Percentiles rank a stretch among this genome's conserved stretches.
phyloP scores from a whole-genome alignment of 1,140 invertebrate species.

The Drosophila auraria region DNA sequence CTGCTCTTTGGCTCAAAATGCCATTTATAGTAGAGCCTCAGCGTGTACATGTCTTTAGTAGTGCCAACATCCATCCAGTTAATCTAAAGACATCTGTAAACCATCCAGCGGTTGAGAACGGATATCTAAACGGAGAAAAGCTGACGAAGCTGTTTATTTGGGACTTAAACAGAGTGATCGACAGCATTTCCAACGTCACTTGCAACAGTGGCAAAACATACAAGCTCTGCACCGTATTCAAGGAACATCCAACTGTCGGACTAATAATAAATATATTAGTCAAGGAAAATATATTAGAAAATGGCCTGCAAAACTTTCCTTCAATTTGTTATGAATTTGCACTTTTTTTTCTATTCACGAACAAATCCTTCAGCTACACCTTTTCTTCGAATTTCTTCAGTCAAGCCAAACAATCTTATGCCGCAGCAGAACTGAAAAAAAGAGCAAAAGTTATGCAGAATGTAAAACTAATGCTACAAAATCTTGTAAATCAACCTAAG shows the following conservation, averaged over 20 bases:
- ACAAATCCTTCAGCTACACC: background rate
- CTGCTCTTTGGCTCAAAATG: too few species aligned
- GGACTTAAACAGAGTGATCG: constrained; percentile 5
- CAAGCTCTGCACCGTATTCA: background rate
- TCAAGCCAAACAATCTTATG: background rate
- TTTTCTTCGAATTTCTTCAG: accelerated
- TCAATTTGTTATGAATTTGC: background rate
- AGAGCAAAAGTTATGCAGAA: accelerated
- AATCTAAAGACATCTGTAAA: too few species aligned
- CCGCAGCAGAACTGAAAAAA: background rate
- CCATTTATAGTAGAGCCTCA: too few species aligned
- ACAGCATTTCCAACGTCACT: background rate
- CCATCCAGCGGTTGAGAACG: background rate
- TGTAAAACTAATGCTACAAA: background rate
- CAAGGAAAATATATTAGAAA: too few species aligned
- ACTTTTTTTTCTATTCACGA: background rate
- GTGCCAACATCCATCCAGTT: too few species aligned
- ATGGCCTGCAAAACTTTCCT: background rate
- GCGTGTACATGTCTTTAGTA: too few species aligned
- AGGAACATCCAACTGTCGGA: background rate
- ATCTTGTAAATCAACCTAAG: background rate
- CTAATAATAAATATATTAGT: background rate
- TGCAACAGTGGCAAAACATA: constrained; percentile 3
- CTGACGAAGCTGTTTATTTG: background rate
- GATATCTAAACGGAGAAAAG: too few species aligned